These are phyloP conservation scores for Muscicapa striata DNA, from an alignment of 2,797 vertebrate genomes.

Conservation along the genomic window DNA sequence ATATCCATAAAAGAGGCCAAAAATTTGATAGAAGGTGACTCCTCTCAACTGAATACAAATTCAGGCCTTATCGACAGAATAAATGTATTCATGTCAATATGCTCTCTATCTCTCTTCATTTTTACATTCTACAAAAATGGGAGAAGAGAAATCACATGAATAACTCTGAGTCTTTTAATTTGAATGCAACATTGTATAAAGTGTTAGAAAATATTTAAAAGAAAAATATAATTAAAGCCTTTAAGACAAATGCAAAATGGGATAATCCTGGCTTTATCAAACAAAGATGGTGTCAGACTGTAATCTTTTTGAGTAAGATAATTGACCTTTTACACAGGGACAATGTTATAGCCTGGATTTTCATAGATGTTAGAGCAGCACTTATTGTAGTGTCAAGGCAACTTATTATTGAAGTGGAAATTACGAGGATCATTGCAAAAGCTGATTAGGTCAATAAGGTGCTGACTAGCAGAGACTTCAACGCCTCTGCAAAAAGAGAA, in stretches of 20 bases:
- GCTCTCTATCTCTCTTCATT: not conserved
- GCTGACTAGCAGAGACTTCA: not conserved
- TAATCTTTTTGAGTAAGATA: not conserved
- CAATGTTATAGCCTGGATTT: not conserved
- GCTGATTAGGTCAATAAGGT: not conserved
- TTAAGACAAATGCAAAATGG: not conserved
- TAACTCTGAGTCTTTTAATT: not conserved
- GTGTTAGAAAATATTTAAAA: not conserved
- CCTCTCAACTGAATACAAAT: not conserved
- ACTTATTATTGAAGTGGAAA: not conserved
- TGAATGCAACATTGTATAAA: not conserved
- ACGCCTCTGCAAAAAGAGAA: not conserved
- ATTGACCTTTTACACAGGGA: not conserved
- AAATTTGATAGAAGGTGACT: not conserved
- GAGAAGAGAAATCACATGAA: not conserved
- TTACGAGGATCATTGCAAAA: not conserved
- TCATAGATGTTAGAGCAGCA: not conserved
- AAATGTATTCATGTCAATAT: not conserved
- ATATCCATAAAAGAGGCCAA: not conserved
- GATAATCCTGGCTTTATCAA: not conserved
- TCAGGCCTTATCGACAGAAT: not conserved
- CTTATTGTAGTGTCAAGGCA: not conserved
- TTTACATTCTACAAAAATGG: not conserved
- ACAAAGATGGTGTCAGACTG: not conserved
- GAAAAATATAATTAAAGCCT: not conserved